These are phyloP conservation scores for Argya squamiceps DNA, from an alignment of 2,797 vertebrate species.

Conservation along the genomic window DNA sequence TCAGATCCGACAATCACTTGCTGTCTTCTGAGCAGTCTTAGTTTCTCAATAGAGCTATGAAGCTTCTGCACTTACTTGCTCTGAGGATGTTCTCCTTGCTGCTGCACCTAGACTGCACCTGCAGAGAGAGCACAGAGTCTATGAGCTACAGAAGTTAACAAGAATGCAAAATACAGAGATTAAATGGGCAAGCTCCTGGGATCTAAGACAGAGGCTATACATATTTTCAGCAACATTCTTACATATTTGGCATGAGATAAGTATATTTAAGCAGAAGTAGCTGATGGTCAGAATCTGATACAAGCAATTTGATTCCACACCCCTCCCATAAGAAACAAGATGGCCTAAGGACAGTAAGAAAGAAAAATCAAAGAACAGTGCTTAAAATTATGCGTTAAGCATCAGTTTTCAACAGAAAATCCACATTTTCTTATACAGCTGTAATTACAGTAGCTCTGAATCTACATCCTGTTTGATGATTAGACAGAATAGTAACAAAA, in stretches of 20 bases:
- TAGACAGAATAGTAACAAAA: slow-evolving; percentile 27
- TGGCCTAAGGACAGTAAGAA: not conserved
- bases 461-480: not conserved
- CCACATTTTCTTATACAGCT: not conserved
- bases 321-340: not conserved
- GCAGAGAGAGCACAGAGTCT: slow-evolving; percentile 77
- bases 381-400: not conserved
- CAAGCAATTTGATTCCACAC: slow-evolving; percentile 8
- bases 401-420: slow-evolving; percentile 9
- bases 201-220: slow-evolving; percentile 75
- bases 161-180: slow-evolving; percentile 53
- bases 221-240: slow-evolving; percentile 40
- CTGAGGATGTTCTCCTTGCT: slow-evolving; percentile 99
- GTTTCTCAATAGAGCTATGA: not conserved
- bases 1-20: not conserved
- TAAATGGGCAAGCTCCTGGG: slow-evolving; percentile 82
- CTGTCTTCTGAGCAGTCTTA: not conserved
- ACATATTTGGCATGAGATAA: not conserved
- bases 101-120: slow-evolving; percentile 99
- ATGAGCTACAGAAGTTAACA: slow-evolving; percentile 71
- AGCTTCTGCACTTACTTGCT: slow-evolving; percentile 89
- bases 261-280: slow-evolving; percentile 32
- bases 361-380: not conserved
- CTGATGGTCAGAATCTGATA: not conserved
- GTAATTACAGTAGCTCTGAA: not conserved